Conservation (phyloP, 2,113 vertebrate species). For the Cariama cristata region DNA sequence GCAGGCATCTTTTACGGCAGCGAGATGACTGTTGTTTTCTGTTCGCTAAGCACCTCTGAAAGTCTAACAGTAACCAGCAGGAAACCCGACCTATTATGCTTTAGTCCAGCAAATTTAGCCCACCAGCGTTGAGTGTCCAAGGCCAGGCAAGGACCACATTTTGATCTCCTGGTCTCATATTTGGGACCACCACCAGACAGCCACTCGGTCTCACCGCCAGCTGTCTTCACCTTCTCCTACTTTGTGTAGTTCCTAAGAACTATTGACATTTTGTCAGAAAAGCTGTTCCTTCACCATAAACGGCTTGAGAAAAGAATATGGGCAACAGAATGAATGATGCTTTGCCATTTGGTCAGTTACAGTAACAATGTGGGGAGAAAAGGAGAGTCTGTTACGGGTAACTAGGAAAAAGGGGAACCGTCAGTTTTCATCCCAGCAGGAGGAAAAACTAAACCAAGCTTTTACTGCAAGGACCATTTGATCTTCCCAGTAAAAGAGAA, state of each 20-base stretch:
- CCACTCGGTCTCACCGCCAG: accelerated
- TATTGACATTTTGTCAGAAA: neutral
- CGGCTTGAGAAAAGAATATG: neutral
- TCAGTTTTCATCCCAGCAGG: neutral
- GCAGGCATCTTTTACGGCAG: too few species aligned
- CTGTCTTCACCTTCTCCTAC: neutral
- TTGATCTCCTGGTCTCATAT: neutral
- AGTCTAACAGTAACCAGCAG: neutral
- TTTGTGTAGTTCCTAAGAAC: neutral
- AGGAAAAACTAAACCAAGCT: neutral
- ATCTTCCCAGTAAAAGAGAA: neutral
- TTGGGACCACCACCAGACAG: neutral
- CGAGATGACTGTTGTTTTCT: neutral
- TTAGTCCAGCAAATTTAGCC: neutral
- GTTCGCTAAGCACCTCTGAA: neutral
- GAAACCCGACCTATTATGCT: neutral
- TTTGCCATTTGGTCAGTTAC: neutral
- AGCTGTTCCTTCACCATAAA: neutral
- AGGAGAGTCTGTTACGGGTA: accelerated
- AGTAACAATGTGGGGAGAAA: neutral
- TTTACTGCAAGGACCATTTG: neutral
- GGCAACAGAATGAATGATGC: neutral
- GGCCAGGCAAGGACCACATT: neutral
- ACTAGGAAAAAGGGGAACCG: neutral
- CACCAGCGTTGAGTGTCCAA: neutral